Percentiles rank a stretch among this genome's conserved stretches.
Evolutionary conservation across 1,140 invertebrate species (phyloP).

Genomic region (Colletes gigas): DNA sequence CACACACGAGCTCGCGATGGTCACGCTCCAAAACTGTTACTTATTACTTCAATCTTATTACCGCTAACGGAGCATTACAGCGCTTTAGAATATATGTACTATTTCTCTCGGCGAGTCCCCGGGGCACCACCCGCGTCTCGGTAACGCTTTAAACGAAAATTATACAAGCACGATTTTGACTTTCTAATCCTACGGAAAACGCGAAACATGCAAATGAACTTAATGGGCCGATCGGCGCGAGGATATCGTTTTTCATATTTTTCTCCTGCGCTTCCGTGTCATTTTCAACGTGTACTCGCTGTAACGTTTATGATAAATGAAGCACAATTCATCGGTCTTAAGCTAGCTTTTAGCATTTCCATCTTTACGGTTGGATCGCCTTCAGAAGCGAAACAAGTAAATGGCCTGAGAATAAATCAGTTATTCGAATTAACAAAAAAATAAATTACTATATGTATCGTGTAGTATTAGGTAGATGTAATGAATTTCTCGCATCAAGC

Average conservation of each 20-base stretch:
- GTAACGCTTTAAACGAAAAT: slow-evolving; percentile 3
- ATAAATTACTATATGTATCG: too few relatives aligned
- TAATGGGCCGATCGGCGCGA: neutral
- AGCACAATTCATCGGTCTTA: too few relatives aligned
- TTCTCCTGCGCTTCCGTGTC: neutral
- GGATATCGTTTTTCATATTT: neutral
- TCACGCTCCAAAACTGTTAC: slow-evolving; percentile 79
- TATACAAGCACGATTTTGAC: slow-evolving; percentile 15
- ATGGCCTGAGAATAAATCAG: too few relatives aligned
- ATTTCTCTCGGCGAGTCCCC: slow-evolving; percentile 46
- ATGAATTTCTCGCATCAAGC: too few relatives aligned
- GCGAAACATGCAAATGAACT: neutral
- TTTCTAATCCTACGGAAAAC: neutral
- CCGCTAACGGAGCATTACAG: slow-evolving; percentile 70
- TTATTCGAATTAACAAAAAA: too few relatives aligned
- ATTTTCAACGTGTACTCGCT: too few relatives aligned
- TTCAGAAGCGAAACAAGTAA: too few relatives aligned
- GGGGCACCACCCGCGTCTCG: neutral
- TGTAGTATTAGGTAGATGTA: too few relatives aligned
- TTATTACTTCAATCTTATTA: slow-evolving; percentile 78
- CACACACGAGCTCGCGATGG: slow-evolving; percentile 56
- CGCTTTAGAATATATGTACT: slow-evolving; percentile 54
- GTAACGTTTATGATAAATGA: too few relatives aligned
- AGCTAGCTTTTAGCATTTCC: too few relatives aligned
- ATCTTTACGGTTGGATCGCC: too few relatives aligned